phyloP scores from a whole-genome alignment of 2,113 vertebrate species.

The Orthonyx spaldingii region DNA sequence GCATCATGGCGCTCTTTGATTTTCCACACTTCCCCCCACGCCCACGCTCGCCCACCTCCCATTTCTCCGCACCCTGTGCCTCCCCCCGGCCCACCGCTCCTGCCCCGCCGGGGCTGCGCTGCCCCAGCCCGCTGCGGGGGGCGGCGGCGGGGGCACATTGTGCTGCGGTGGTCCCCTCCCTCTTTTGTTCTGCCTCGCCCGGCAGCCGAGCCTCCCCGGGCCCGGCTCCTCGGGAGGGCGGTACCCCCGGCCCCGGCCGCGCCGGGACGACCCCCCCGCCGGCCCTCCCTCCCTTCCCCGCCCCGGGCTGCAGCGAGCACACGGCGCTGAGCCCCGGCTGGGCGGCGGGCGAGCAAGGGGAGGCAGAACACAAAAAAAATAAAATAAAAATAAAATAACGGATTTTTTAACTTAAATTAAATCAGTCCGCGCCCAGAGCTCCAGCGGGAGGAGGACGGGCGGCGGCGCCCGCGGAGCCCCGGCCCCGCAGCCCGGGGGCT shows the following conservation, averaged over 20 bases:
- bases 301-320: not conserved
- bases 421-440: not conserved
- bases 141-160: not conserved
- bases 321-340: not conserved
- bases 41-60: not conserved
- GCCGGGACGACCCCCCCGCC: not conserved
- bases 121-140: not conserved
- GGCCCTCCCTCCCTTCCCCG: not conserved
- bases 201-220: not conserved
- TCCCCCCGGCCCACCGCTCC: not conserved
- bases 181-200: constrained; percentile 70
- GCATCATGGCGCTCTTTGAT: constrained; percentile 62
- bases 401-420: not conserved
- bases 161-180: constrained; percentile 61
- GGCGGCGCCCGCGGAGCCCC: not conserved
- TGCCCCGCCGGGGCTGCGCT: not conserved
- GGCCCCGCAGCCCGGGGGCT: not conserved
- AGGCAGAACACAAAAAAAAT: not conserved
- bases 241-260: not conserved
- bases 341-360: not conserved
- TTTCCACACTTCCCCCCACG: not conserved
- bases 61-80: not conserved
- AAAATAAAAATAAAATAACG: not conserved
- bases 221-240: not conserved
- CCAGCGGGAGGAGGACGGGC: not conserved